A percentile compares a stretch with the other conserved stretches of the same genome.
Evolutionary conservation across 2,113 vertebrate species (phyloP).

Genomic region (Nyctereutes procyonoides): DNA sequence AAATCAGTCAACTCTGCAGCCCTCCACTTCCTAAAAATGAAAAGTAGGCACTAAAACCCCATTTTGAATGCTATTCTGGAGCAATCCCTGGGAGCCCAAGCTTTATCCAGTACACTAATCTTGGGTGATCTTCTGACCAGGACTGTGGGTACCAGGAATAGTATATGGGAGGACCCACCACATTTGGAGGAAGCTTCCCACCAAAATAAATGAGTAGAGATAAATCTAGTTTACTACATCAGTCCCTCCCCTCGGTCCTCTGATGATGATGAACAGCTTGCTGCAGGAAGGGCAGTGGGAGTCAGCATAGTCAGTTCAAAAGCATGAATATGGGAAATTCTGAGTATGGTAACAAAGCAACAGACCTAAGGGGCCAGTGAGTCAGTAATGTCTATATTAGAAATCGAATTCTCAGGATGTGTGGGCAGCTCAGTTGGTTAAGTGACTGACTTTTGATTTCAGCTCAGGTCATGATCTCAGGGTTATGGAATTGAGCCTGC

Average conservation of each 20-base stretch:
- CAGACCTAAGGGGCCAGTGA: neutral
- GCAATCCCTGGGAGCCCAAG: neutral
- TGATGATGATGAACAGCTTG: neutral
- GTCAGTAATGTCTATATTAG: neutral
- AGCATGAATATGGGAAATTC: neutral
- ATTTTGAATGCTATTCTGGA: neutral
- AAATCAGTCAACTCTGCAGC: neutral
- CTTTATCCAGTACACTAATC: neutral
- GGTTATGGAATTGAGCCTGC: neutral
- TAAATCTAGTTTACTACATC: neutral
- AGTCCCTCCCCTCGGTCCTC: neutral
- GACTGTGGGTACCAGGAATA: neutral
- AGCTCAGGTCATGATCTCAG: neutral
- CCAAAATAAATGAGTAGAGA: neutral
- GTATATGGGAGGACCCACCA: neutral
- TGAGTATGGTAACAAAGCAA: neutral
- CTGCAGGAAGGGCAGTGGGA: neutral
- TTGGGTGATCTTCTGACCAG: neutral
- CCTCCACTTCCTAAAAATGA: neutral
- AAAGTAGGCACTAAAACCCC: neutral
- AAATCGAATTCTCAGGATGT: neutral
- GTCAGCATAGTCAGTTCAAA: neutral
- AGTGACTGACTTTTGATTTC: neutral
- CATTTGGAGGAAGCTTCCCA: neutral
- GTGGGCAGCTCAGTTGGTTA: neutral